Conservation (phyloP, 2,888 invertebrate species). For the Serripes groenlandicus region DNA sequence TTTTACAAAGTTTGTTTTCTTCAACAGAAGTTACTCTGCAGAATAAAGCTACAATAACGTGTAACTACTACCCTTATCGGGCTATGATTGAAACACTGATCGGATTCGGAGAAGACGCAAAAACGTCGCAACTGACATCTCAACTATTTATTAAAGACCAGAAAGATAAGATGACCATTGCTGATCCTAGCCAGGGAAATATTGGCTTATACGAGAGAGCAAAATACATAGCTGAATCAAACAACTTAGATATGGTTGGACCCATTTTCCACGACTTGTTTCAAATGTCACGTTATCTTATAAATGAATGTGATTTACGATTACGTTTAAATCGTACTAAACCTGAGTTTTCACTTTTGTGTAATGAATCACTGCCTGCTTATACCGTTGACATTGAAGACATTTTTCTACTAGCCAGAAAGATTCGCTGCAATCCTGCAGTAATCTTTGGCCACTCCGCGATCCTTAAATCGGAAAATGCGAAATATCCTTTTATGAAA, state of each 20-base stretch:
- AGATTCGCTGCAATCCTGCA: too few species aligned
- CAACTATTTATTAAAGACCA: slow-evolving; percentile 16
- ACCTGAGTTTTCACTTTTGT: background rate
- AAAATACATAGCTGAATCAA: background rate
- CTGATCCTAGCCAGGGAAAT: slow-evolving; percentile 2
- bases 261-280: slow-evolving; percentile 14
- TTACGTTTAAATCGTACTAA: background rate
- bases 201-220: slow-evolving; percentile 1
- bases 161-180: background rate
- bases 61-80: too few species aligned
- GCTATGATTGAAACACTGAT: slow-evolving; percentile 23
- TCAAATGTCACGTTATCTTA: background rate
- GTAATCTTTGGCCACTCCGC: too few species aligned
- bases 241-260: background rate
- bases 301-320: background rate
- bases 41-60: too few species aligned
- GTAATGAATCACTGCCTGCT: background rate
- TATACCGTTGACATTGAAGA: too few species aligned
- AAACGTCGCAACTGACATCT: slow-evolving; percentile 12
- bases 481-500: too few species aligned
- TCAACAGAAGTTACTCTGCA: too few species aligned
- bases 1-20: too few species aligned
- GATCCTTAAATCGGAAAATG: too few species aligned
- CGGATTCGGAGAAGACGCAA: slow-evolving; percentile 28
- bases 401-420: too few species aligned